Evolutionary conservation across 53 echinoderm and acorn worm genomes (phyloP), one percentile per base, ranked within the genome.

Genomic region (Echinarachnius parma): DNA sequence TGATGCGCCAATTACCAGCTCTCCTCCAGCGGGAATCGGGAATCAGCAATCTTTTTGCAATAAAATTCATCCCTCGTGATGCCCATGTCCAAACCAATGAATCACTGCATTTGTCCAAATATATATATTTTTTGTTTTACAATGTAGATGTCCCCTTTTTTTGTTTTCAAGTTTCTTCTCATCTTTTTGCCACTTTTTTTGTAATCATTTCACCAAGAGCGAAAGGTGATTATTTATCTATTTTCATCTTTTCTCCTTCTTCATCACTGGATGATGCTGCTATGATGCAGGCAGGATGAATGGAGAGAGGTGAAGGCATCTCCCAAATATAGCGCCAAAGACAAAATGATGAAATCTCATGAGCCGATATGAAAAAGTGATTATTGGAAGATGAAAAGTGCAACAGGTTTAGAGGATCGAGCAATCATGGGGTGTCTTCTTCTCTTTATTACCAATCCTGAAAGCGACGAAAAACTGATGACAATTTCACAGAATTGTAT

Each of bases 61-160:
- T 72, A 72, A 72, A 72, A 56, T 57, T 72, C 56, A 68, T 68
- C 56, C 74, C 57, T 72, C 74, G 5, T 72, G 74, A 72, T 72
- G 74, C 74, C 9, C 34, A 27, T 37, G 22, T 18, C 18, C 57
- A 37, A 33, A 36, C 37, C 35, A 28, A 56, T 72, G 74, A 72
- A 56, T 72, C 74, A 72, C 74, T 19, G 20, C 9, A 50, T 50
- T 14, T 10, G 15, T 50, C 52, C n/a, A n/a, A n/a, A n/a, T n/a
- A n/a, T n/a, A n/a, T n/a, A n/a, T n/a, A n/a, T n/a, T n/a, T n/a
- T n/a, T n/a, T n/a, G n/a, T 50, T 19, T 16, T 18, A 50, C 4
- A 50, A 20, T 19, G 4, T 14, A 14, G 11, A 50, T 50, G 52
- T 14, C 19, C 4, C 19, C 19, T 4, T 16, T 50, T 16, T 19